These are phyloP conservation scores for Chironomus riparius DNA, from an alignment of 2,888 invertebrate species.

Conservation along the genomic window DNA sequence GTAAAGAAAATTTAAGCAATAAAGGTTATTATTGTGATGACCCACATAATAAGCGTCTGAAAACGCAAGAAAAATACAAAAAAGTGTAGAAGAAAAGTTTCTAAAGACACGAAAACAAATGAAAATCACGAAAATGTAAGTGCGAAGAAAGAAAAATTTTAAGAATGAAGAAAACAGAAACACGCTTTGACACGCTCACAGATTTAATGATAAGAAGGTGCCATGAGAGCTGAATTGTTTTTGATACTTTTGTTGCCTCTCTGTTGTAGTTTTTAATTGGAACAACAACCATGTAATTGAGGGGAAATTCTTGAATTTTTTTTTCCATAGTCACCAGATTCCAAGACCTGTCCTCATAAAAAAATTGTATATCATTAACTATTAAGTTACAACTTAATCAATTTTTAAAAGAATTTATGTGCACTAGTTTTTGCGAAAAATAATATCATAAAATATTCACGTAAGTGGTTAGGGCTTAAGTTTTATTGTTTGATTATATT, in stretches of 20 bases:
- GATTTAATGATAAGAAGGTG: background rate
- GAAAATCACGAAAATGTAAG: background rate
- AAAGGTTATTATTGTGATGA: conserved; percentile 10
- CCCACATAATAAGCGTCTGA: conserved; percentile 16
- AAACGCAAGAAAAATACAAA: background rate
- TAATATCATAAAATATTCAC: too few relatives aligned
- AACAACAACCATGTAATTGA: background rate
- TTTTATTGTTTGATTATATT: too few relatives aligned
- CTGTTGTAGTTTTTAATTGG: background rate
- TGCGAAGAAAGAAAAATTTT: background rate
- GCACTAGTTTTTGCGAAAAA: too few relatives aligned
- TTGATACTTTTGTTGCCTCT: too few relatives aligned
- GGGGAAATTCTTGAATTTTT: background rate
- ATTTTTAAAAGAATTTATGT: too few relatives aligned
- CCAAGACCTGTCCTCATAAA: too few relatives aligned
- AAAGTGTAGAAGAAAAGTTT: background rate
- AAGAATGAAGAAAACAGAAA: background rate
- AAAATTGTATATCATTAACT: too few relatives aligned
- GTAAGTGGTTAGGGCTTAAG: too few relatives aligned
- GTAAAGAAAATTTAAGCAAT: background rate
- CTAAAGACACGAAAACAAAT: background rate
- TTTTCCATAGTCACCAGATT: too few relatives aligned
- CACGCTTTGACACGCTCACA: background rate
- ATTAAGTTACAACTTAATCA: too few relatives aligned
- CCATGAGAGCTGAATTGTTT: background rate